Conservation (phyloP, 2,888 invertebrate genomes). For the Tipula lateralis region DNA sequence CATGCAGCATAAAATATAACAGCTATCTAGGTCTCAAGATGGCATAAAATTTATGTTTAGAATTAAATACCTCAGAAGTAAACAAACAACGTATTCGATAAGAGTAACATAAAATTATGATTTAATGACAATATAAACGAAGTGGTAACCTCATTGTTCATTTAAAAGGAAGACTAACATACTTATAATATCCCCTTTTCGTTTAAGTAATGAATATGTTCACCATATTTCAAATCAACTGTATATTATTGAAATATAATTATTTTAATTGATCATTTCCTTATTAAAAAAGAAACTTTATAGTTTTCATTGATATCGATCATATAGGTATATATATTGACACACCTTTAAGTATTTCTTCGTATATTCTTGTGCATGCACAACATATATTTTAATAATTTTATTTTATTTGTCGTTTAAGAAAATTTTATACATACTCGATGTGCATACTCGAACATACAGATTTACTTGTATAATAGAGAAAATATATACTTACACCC, state of each 20-base stretch:
- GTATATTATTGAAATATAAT: not conserved
- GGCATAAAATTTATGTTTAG: too few species aligned
- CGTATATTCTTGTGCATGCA: not conserved
- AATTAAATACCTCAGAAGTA: too few species aligned
- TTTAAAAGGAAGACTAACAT: not conserved
- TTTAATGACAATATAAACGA: not conserved
- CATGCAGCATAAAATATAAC: too few species aligned
- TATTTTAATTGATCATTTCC: conserved; percentile 24
- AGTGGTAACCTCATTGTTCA: not conserved
- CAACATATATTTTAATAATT: not conserved
- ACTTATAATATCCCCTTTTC: not conserved
- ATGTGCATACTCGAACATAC: too few species aligned
- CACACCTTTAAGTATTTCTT: conserved; percentile 11
- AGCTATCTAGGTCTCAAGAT: too few species aligned
- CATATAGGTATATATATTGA: not conserved
- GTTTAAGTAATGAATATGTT: not conserved
- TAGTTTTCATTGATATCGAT: not conserved
- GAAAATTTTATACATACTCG: not conserved
- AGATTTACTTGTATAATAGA: not conserved
- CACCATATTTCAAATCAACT: not conserved
- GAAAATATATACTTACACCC: conserved; percentile 7
- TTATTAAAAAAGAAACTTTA: conserved; percentile 11
- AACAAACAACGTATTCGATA: too few species aligned
- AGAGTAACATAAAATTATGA: too few species aligned
- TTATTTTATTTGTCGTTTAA: not conserved